Conservation (phyloP, 2,113 vertebrate species). For the Nansenia antarctica region DNA sequence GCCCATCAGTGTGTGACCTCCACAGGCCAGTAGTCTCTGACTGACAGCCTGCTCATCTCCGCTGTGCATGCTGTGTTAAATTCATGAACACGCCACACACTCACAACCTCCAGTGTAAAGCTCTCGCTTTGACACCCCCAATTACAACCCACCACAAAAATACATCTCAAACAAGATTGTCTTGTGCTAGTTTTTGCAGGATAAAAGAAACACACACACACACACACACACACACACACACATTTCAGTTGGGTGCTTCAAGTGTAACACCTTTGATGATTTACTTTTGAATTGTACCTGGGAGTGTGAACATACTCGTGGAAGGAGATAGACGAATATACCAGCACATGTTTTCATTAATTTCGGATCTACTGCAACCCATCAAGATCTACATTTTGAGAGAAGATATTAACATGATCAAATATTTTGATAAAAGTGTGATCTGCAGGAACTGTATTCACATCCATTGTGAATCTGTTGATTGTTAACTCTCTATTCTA, state of each 20-base stretch:
- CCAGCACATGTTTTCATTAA: not conserved
- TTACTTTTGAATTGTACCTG: conserved; percentile 4
- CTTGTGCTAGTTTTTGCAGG: not conserved
- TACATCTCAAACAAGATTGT: conserved; percentile 3
- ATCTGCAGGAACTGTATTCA: no score
- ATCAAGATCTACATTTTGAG: not conserved
- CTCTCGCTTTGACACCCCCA: conserved; percentile 39
- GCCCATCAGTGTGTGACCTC: conserved; percentile 71
- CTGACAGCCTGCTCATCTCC: conserved; percentile 68
- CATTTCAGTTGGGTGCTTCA: not conserved
- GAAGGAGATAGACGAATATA: not conserved
- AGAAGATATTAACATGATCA: not conserved
- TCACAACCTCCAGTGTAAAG: conserved; percentile 41
- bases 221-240: not conserved
- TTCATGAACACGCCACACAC: conserved; percentile 45
- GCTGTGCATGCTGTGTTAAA: conserved; percentile 59
- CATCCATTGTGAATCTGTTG: no score
- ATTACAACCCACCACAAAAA: conserved; percentile 23
- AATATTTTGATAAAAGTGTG: no score
- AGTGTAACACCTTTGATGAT: not conserved
- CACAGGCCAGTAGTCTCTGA: conserved; percentile 66
- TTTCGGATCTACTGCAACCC: not conserved
- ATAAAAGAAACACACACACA: not conserved
- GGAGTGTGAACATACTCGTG: not conserved
- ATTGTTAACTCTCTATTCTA: no score